Evolutionary conservation across 2,888 invertebrate genomes (phyloP), one percentile per base, ranked within the genome.

Genomic region (Monochamus alternatus): DNA sequence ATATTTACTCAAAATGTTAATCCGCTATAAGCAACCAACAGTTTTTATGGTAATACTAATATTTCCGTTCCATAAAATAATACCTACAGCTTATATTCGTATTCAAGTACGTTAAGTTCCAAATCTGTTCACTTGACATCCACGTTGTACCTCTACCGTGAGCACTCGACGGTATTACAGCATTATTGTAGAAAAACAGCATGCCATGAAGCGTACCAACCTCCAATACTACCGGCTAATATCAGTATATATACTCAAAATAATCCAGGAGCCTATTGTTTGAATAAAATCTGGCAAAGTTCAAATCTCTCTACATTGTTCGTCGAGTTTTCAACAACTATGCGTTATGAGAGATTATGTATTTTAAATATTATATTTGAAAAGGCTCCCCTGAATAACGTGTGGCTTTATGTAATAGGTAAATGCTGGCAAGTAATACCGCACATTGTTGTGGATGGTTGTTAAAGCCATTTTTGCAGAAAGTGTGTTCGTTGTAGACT

Each of bases 261-360:
- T 76, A 76, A 74, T 76, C 76, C 76, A 32, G 67, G 52, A 44
- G 32, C n/a, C 74, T 58, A 78, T 78, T 75, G 75, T 78, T 73
- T 69, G 74, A 71, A 74, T 75, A 75, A 78, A 78, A 75, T 74
- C 69, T 75, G 43, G 55, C 55, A 58, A 71, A 74, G 70, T 75
- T 69, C 72, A 68, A 78, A 78, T 75, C 75, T 73, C 77, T 75
- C 66, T 74, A 68, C 70, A 78, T 75, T 74, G 74, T 73, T 72
- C 71, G 71, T 67, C 59, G 74, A 78, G 65, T 77, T 77, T 77
- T 77, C 77, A 75, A 74, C 75, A 75, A 74, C 75, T 77, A 75
- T 74, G 72, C 68, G 70, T 72, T 71, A 70, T 75, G 70, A 30
- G 70, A 62, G 70, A 70, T 75, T 66, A 73, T 59, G 52, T 78